A percentile compares a stretch with the other conserved stretches of the same genome.
Conservation (phyloP, 2,888 invertebrate genomes). For the Brassicogethes aeneus region DNA sequence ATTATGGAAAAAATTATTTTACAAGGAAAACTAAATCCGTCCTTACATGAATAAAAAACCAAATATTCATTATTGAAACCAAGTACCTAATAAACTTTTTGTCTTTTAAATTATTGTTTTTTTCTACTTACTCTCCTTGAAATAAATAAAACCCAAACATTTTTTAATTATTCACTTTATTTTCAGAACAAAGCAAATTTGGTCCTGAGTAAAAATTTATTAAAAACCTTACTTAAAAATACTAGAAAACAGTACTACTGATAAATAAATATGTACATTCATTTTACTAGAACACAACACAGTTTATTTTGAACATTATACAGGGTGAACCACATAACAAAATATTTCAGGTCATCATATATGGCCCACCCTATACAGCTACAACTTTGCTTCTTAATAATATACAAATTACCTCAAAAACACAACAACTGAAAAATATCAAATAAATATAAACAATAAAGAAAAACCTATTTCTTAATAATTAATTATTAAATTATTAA, state of each 20-base stretch:
- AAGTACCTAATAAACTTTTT: too few relatives aligned
- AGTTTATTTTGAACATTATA: too few relatives aligned
- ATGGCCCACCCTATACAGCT: neutral
- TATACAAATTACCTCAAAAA: neutral
- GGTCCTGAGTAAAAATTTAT: neutral
- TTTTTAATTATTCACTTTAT: neutral
- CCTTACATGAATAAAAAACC: too few relatives aligned
- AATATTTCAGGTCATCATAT: neutral
- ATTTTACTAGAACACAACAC: neutral
- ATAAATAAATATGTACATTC: neutral
- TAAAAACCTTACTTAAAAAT: neutral
- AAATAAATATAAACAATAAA: neutral
- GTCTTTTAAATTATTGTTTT: too few relatives aligned
- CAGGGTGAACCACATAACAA: too few relatives aligned
- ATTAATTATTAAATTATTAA: neutral
- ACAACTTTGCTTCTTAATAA: neutral
- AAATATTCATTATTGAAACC: too few relatives aligned
- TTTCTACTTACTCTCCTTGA: neutral
- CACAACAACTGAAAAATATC: neutral
- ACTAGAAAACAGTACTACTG: neutral
- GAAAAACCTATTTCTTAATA: neutral
- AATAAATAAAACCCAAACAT: neutral
- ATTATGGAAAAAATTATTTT: conserved; percentile 15
- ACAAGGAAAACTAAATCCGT: too few relatives aligned
- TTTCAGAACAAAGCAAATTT: neutral